Evolutionary conservation across 2,113 vertebrate species (phyloP).

Genomic region (Tragelaphus strepsiceros): DNA sequence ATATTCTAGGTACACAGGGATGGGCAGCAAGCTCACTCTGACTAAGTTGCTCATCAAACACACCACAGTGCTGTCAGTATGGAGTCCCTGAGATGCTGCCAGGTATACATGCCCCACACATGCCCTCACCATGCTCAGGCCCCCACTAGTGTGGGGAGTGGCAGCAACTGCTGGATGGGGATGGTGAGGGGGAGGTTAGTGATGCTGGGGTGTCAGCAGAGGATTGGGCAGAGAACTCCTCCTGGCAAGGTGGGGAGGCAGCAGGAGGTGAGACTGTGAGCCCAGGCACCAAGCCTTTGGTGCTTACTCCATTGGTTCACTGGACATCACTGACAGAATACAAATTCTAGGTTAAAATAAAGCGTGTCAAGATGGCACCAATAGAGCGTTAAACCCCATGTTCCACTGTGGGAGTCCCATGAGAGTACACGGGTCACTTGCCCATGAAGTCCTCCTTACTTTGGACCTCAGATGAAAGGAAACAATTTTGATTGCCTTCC

Average conservation of each 20-base stretch:
- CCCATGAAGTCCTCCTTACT: not conserved
- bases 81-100: not conserved
- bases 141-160: not conserved
- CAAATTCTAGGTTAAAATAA: not conserved
- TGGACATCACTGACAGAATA: not conserved
- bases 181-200: not conserved
- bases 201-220: not conserved
- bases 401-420: not conserved
- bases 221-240: not conserved
- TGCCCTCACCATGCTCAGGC: not conserved
- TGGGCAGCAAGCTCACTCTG: not conserved
- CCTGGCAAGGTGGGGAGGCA: not conserved
- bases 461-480: not conserved
- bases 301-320: not conserved
- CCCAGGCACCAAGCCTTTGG: not conserved
- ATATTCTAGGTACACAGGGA: not conserved
- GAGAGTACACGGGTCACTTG: not conserved
- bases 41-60: no score
- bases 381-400: not conserved
- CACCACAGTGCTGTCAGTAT: not conserved
- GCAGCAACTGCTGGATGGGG: not conserved
- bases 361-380: not conserved
- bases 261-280: not conserved
- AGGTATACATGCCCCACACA: not conserved
- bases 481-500: not conserved